Evolutionary conservation across 2,113 vertebrate genomes (phyloP).

Genomic region (Columba janthina): DNA sequence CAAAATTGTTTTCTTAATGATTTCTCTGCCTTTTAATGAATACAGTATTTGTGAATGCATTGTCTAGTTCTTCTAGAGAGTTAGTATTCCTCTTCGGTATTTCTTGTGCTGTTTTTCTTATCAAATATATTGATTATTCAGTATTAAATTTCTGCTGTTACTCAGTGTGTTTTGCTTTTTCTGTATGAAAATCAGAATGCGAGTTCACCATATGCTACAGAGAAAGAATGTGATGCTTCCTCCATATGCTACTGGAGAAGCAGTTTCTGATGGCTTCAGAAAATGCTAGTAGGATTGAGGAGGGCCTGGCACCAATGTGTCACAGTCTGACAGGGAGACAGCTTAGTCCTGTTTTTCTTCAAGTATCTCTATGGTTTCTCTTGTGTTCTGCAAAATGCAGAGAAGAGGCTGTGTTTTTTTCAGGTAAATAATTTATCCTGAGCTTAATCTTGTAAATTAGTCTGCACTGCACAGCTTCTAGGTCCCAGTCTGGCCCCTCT

Average conservation of each 20-base stretch:
- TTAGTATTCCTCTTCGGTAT: background rate
- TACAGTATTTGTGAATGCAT: background rate
- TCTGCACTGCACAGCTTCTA: background rate
- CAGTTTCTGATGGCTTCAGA: background rate
- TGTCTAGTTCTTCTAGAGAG: background rate
- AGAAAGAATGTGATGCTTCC: background rate
- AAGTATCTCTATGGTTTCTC: background rate
- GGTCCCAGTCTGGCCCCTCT: background rate
- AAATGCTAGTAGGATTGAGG: background rate
- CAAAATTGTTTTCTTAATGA: background rate
- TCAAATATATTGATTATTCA: background rate
- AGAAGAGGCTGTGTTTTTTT: background rate
- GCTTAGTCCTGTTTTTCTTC: background rate
- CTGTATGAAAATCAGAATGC: background rate
- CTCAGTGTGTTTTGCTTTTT: background rate
- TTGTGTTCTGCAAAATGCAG: background rate
- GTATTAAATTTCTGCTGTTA: background rate
- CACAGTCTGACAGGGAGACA: background rate
- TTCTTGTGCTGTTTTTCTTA: background rate
- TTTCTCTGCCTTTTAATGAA: background rate
- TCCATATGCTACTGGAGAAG: accelerated
- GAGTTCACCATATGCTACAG: background rate
- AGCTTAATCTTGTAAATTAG: background rate
- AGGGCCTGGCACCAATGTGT: accelerated
- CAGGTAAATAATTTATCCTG: background rate